These are phyloP conservation scores for Agrochola lychnidis DNA, from an alignment of 2,888 invertebrate genomes.

Conservation along the genomic window DNA sequence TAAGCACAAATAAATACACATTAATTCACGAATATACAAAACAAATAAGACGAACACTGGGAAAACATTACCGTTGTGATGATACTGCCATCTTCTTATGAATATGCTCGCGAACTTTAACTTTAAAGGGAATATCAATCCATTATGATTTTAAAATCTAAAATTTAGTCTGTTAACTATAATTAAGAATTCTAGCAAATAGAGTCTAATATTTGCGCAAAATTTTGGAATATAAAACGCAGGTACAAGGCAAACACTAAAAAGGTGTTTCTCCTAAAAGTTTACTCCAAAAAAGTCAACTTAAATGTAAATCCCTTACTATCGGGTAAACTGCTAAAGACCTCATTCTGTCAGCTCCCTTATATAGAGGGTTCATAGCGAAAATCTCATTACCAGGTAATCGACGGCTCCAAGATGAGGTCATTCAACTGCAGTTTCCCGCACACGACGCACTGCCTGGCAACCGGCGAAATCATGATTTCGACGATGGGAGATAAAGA, in stretches of 20 bases:
- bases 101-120: no score
- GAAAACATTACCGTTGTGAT: no score
- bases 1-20: no score
- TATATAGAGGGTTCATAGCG: slow-evolving; percentile 77
- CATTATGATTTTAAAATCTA: neutral
- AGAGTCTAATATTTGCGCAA: slow-evolving; percentile 10
- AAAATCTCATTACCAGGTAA: slow-evolving; percentile 91
- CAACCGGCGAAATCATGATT: slow-evolving; percentile 98
- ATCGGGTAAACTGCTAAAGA: slow-evolving; percentile 67
- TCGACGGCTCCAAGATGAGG: slow-evolving; percentile 95
- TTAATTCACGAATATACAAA: no score
- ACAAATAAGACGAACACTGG: no score
- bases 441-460: slow-evolving; percentile 98
- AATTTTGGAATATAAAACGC: slow-evolving; percentile 25
- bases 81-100: no score
- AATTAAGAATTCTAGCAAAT: slow-evolving; percentile 31
- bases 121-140: neutral
- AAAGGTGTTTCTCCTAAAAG: slow-evolving; percentile 47
- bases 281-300: slow-evolving; percentile 54
- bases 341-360: slow-evolving; percentile 65
- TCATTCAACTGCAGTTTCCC: slow-evolving; percentile 95
- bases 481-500: slow-evolving; percentile 97
- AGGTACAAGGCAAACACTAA: slow-evolving; percentile 45
- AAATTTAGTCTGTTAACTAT: neutral
- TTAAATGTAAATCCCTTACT: slow-evolving; percentile 68